Evolutionary conservation across 2,113 vertebrate species (phyloP).

Genomic region (Camelus bactrianus): DNA sequence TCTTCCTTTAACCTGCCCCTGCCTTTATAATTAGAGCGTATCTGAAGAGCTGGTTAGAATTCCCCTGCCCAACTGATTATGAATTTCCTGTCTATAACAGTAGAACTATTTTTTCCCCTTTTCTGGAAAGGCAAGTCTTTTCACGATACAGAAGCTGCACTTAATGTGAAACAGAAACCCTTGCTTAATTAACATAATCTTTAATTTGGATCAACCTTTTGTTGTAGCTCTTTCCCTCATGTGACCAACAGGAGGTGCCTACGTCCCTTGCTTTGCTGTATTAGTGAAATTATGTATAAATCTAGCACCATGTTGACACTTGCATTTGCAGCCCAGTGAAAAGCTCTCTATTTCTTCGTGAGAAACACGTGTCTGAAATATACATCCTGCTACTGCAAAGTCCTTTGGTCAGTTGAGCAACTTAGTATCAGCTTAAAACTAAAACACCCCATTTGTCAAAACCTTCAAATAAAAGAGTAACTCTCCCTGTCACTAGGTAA

Average conservation of each 20-base stretch:
- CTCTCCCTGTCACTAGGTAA: background rate
- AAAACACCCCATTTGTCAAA: background rate
- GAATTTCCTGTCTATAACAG: background rate
- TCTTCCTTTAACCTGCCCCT: background rate
- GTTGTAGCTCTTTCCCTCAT: accelerated
- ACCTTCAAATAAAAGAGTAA: background rate
- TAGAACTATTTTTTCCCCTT: background rate
- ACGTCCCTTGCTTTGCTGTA: background rate
- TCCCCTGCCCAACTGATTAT: background rate
- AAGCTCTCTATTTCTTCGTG: background rate
- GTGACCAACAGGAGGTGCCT: background rate
- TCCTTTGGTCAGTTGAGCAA: background rate
- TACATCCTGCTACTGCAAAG: background rate
- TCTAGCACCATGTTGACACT: background rate
- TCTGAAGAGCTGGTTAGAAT: background rate
- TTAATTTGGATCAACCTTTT: background rate
- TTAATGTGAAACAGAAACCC: background rate
- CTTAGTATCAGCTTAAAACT: background rate
- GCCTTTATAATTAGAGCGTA: background rate
- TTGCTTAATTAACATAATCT: background rate
- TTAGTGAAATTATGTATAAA: background rate
- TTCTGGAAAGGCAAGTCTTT: background rate
- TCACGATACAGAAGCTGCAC: too few relatives aligned
- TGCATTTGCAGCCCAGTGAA: background rate
- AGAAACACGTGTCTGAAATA: background rate